A percentile compares a stretch with the other conserved stretches of the same genome.
phyloP scores from a whole-genome alignment of 2,113 vertebrate genomes.

The Larimichthys polyactis region DNA sequence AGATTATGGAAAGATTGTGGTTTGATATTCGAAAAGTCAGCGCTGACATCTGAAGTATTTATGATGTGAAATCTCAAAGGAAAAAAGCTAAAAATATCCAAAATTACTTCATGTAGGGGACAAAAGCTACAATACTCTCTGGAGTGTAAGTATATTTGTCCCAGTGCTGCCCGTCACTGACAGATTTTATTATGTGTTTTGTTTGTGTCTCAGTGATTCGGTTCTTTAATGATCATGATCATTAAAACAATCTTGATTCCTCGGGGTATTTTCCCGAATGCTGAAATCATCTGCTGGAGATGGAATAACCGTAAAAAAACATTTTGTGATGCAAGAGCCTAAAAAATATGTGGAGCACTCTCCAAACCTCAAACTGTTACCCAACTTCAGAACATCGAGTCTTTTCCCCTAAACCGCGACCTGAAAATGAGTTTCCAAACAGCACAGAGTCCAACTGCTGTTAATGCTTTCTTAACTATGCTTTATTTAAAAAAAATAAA shows the following conservation, averaged over 20 bases:
- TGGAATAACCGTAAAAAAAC: neutral
- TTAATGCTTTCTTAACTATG: neutral
- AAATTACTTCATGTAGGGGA: neutral
- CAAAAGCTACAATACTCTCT: neutral
- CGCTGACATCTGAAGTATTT: neutral
- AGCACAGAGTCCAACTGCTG: constrained; percentile 7
- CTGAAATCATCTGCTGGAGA: constrained; percentile 20
- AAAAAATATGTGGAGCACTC: neutral
- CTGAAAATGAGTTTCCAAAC: constrained; percentile 39
- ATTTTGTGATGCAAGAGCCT: constrained; percentile 29
- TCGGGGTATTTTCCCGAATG: constrained; percentile 24
- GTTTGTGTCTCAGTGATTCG: neutral
- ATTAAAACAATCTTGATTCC: too few species aligned
- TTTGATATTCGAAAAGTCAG: neutral
- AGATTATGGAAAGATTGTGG: neutral
- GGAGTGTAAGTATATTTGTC: neutral
- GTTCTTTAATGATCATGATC: neutral
- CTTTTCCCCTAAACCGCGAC: constrained; percentile 13
- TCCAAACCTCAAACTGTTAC: constrained; percentile 41
- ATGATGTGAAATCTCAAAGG: neutral
- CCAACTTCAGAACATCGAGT: constrained; percentile 5
- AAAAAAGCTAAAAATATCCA: neutral
- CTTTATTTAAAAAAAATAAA: neutral
- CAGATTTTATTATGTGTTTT: neutral
- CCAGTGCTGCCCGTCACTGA: neutral